Evolutionary conservation across 2,888 invertebrate species (phyloP).

Genomic region (Drosophila infuscata): DNA sequence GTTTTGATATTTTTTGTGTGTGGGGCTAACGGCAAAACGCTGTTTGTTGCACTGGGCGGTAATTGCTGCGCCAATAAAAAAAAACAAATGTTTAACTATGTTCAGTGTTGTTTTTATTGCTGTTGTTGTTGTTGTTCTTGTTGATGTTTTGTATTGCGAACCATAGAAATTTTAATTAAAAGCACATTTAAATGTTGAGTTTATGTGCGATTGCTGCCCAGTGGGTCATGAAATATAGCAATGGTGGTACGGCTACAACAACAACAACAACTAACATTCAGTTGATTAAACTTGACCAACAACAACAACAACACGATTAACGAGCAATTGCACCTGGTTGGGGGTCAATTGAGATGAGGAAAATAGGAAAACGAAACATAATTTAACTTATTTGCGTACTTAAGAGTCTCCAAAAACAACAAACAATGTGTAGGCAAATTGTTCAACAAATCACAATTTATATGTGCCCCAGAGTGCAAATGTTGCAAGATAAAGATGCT

Average conservation of each 20-base stretch:
- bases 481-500: constrained; percentile 7
- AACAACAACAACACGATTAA: constrained; percentile 3
- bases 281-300: constrained; percentile 66
- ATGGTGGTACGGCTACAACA: constrained; percentile 14
- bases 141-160: constrained; percentile 23
- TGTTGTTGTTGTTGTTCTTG: constrained; percentile 7
- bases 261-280: constrained; percentile 39
- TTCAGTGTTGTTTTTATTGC: background rate
- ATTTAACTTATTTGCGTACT: constrained; percentile 47
- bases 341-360: constrained; percentile 34
- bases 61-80: constrained; percentile 62
- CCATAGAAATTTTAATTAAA: constrained; percentile 74
- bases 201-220: constrained; percentile 57
- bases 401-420: constrained; percentile 2
- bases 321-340: constrained; percentile 39
- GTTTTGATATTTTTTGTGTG: constrained; percentile 70
- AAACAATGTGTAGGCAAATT: background rate
- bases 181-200: constrained; percentile 73
- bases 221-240: constrained; percentile 69
- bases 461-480: constrained; percentile 19
- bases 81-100: constrained; percentile 24
- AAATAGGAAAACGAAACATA: constrained; percentile 55
- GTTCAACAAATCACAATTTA: constrained; percentile 21
- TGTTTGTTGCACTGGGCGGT: constrained; percentile 64
- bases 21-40: constrained; percentile 8